Evolutionary conservation across 2,888 invertebrate genomes (phyloP).

Genomic region (Hemicrepidius hirtus): DNA sequence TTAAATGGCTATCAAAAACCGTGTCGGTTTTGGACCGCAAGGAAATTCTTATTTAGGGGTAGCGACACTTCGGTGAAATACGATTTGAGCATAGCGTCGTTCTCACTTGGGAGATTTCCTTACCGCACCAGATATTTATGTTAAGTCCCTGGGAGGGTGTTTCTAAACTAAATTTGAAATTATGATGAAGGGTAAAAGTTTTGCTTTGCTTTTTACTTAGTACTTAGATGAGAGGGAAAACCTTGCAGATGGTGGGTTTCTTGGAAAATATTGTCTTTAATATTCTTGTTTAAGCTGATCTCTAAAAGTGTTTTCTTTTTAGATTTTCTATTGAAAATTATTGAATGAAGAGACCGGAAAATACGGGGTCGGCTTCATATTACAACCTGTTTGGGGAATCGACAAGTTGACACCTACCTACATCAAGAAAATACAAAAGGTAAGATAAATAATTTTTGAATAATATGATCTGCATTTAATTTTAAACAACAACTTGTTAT

Average conservation of each 20-base stretch:
- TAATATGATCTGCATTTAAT: neutral
- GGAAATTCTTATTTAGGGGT: neutral
- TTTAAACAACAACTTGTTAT: constrained; percentile 4
- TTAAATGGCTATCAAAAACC: constrained; percentile 1
- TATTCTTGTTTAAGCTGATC: neutral
- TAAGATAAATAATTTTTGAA: neutral
- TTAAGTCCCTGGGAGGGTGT: constrained; percentile 7
- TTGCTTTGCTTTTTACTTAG: constrained; percentile 4
- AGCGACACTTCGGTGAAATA: constrained; percentile 7
- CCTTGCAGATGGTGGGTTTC: neutral
- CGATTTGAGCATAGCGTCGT: neutral
- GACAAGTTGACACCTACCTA: too few relatives aligned
- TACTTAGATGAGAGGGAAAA: neutral
- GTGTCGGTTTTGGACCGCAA: neutral
- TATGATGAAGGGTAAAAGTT: constrained; percentile 26
- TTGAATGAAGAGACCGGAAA: too few relatives aligned
- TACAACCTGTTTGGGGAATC: too few relatives aligned
- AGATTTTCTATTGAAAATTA: too few relatives aligned
- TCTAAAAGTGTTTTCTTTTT: too few relatives aligned
- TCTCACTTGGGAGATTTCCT: constrained; percentile 1
- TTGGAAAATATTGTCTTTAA: neutral
- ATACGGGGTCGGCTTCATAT: too few relatives aligned
- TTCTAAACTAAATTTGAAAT: constrained; percentile 19
- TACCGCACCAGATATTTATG: constrained; percentile 18
- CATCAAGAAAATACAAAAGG: neutral